Conservation (phyloP, 2,888 invertebrate genomes). For the Prosapia bicincta region DNA sequence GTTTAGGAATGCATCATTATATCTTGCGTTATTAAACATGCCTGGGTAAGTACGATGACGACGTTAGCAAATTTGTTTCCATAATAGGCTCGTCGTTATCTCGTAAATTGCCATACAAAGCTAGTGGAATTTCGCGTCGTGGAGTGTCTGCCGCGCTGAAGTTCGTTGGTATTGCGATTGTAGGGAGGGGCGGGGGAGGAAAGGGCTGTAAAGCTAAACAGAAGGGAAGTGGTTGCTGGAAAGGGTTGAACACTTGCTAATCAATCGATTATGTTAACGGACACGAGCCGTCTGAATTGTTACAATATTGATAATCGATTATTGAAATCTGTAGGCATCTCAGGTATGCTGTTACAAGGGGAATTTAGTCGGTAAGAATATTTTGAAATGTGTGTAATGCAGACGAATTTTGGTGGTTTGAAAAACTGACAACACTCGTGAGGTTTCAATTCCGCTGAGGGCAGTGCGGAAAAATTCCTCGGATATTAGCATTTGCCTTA, state of each 20-base stretch:
- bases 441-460: too few species aligned
- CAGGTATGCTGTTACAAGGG: background rate
- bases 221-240: background rate
- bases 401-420: too few species aligned
- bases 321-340: background rate
- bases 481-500: too few species aligned
- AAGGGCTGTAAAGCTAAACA: background rate
- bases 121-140: background rate
- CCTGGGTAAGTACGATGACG: too few species aligned
- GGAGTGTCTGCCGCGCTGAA: background rate
- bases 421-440: too few species aligned
- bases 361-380: too few species aligned
- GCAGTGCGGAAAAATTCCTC: too few species aligned
- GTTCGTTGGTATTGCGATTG: background rate
- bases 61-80: too few species aligned
- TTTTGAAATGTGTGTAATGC: too few species aligned
- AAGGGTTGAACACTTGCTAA: background rate
- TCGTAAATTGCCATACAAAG: background rate
- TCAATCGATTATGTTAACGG: conserved; percentile 2
- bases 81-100: background rate
- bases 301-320: background rate
- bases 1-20: too few species aligned
- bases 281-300: background rate
- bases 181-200: background rate
- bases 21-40: too few species aligned